These are phyloP conservation scores for Pseudomyrmex concolor DNA, from an alignment of 1,140 invertebrate species.

Conservation along the genomic window DNA sequence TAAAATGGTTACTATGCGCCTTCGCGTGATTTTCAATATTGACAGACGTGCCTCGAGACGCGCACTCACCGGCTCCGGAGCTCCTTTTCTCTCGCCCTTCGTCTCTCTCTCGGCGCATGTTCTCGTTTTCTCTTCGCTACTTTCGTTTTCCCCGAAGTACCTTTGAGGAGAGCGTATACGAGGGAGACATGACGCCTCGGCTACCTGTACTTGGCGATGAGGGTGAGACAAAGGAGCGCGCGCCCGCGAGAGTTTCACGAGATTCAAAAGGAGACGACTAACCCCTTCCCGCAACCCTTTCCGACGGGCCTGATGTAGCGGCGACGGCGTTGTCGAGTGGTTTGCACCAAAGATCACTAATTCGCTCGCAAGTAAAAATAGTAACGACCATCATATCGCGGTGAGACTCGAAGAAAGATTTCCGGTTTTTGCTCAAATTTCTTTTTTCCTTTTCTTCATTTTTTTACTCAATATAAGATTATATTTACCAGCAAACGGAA, in stretches of 20 bases:
- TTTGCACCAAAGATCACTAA: conserved; percentile 62
- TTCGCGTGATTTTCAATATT: conserved; percentile 69
- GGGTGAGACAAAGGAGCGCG: conserved; percentile 78
- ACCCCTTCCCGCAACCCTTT: conserved; percentile 59
- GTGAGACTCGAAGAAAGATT: conserved; percentile 28
- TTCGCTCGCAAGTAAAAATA: conserved; percentile 64
- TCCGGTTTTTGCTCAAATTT: neutral
- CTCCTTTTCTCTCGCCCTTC: conserved; percentile 39
- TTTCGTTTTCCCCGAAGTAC: conserved; percentile 54
- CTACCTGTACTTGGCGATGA: conserved; percentile 76
- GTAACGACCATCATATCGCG: conserved; percentile 43
- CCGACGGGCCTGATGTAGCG: neutral
- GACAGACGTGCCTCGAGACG: conserved; percentile 60
- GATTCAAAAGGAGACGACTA: conserved; percentile 79
- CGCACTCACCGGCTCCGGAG: conserved; percentile 18
- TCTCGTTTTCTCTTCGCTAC: conserved; percentile 35
- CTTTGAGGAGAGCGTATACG: conserved; percentile 55
- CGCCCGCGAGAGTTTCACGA: conserved; percentile 75
- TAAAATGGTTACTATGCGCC: conserved; percentile 55
- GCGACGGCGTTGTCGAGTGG: conserved; percentile 39
- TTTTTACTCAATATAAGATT: conserved; percentile 6
- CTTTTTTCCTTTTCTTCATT: too few species aligned
- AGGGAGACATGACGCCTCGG: conserved; percentile 69
- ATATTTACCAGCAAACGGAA: neutral
- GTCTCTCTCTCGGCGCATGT: neutral